A percentile compares a stretch with the other conserved stretches of the same genome.
These are phyloP conservation scores for Schizaphis graminum DNA, from an alignment of 2,888 invertebrate genomes.

Conservation along the genomic window DNA sequence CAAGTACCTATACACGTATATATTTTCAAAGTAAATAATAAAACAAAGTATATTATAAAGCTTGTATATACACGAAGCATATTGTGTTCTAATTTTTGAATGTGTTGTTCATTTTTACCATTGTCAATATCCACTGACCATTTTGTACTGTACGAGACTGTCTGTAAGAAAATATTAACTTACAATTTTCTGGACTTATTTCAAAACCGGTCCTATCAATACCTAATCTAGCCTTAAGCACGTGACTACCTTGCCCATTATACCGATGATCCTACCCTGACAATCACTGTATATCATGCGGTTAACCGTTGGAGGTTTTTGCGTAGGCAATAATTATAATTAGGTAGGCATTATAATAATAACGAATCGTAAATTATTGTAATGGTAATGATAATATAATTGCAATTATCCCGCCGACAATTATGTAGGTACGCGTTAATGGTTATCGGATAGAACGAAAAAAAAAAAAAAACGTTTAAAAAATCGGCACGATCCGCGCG, in stretches of 20 bases:
- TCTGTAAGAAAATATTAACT: neutral
- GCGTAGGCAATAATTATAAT: neutral
- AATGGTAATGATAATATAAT: neutral
- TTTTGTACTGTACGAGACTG: neutral
- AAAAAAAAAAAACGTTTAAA: neutral
- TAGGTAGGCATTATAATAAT: neutral
- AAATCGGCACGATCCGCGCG: slow-evolving; percentile 34
- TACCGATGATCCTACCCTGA: neutral
- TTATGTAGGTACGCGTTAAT: neutral
- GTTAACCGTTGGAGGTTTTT: slow-evolving; percentile 12
- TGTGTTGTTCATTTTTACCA: neutral
- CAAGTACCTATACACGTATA: neutral
- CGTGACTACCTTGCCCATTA: neutral
- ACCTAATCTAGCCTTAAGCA: neutral
- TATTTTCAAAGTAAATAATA: neutral
- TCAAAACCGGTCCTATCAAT: neutral
- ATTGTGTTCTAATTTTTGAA: neutral
- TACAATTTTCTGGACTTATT: neutral
- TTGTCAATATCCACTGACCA: neutral
- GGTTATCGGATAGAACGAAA: neutral
- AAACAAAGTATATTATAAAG: no score
- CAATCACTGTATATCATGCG: neutral
- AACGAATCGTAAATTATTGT: neutral
- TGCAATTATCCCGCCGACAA: neutral
- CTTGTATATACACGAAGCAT: no score